Evolutionary conservation across 2,888 invertebrate species (phyloP), one percentile per base, ranked within the genome.

Genomic region (Lepidonotus clava): DNA sequence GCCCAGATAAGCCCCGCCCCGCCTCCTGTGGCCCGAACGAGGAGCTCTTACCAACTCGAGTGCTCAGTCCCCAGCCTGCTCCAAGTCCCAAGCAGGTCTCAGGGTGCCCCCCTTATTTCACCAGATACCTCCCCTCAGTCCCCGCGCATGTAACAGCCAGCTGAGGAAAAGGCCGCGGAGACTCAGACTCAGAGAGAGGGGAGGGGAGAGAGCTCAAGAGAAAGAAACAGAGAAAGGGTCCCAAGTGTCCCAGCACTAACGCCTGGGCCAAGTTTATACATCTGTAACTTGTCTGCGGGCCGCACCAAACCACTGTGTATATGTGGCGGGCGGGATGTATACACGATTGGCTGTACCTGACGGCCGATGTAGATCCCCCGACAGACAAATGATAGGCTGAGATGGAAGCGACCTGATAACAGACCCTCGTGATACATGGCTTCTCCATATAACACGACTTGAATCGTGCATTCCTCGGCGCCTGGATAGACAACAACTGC

Each of bases 211-310:
- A n/a, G n/a, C n/a, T n/a, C n/a, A n/a, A n/a, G n/a, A n/a, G n/a
- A n/a, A n/a, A n/a, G n/a, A n/a, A n/a, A n/a, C n/a, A n/a, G n/a
- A n/a, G n/a, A n/a, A n/a, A n/a, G n/a, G n/a, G n/a, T n/a, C n/a
- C n/a, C n/a, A n/a, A n/a, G n/a, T n/a, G n/a, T n/a, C n/a, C n/a
- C n/a, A 53, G 53, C n/a, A 53, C 53, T 53, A 53, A 53, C 21
- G 67, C 67, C 1, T 2, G 11, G 8, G 32, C 2, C 14, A 24
- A 76, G 76, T 76, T 76, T 76, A 34, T 76, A 76, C 76, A 76
- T 76, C 76, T 76, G 76, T 34, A 40, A 76, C 40, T 76, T 76
- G 76, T 76, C 76, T 36, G 8, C 1, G n/a, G 28, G 28, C 61
- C 61, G 28, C 11, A 32, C 14, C 53, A 11, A 61, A 61, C 61